Conservation (phyloP, 2,113 vertebrate species). For the Chloroceryle aenea region DNA sequence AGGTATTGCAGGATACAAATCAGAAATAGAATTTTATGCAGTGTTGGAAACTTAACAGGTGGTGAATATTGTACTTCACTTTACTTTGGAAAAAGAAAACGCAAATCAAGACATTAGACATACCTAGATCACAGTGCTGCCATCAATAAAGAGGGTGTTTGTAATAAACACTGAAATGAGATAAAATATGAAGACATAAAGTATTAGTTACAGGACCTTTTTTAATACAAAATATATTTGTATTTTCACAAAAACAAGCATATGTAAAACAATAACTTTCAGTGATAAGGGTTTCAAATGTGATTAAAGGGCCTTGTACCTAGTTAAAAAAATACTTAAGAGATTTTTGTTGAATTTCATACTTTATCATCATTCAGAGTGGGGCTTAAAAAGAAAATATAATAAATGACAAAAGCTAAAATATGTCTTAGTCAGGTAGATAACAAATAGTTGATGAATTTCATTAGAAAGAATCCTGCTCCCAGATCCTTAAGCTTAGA, state of each 20-base stretch:
- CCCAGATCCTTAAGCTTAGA: neutral
- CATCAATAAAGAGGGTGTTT: neutral
- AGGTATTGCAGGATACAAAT: neutral
- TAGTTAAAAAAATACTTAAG: neutral
- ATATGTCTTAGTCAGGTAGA: neutral
- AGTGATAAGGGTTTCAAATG: neutral
- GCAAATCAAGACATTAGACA: neutral
- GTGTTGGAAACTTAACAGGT: neutral
- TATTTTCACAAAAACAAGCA: neutral
- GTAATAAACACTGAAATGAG: neutral
- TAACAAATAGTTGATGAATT: neutral
- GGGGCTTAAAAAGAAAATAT: neutral
- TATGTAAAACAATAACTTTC: fast-evolving
- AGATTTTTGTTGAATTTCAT: neutral
- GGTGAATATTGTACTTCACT: neutral
- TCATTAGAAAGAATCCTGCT: neutral
- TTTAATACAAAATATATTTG: neutral
- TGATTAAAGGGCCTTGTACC: neutral
- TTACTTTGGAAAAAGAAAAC: neutral
- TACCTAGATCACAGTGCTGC: neutral
- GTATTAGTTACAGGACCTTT: neutral
- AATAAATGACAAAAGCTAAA: neutral
- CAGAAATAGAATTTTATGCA: neutral
- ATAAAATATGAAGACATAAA: neutral
- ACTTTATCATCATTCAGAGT: neutral